A percentile compares a stretch with the other conserved stretches of the same genome.
phyloP scores from a whole-genome alignment of 1,140 invertebrate species.

The Phortica variegata region DNA sequence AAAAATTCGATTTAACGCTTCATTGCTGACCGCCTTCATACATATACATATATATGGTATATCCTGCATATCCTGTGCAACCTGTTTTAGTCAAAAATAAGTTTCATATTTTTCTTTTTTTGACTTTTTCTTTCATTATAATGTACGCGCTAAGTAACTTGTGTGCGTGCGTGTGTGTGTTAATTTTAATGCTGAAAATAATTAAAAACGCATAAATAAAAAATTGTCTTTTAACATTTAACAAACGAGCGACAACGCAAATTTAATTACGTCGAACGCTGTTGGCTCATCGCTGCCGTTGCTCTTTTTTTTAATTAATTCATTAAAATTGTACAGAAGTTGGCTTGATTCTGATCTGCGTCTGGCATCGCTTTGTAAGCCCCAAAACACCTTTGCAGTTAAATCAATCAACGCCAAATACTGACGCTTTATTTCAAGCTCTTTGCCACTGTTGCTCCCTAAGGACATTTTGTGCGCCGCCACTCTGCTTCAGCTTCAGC shows the following conservation, averaged over 20 bases:
- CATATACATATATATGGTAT: no score
- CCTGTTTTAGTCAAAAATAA: slow-evolving; percentile 36
- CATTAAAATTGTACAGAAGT: no score
- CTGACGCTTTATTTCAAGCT: slow-evolving; percentile 1
- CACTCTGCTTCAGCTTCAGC: background rate
- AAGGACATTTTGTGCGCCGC: slow-evolving; percentile 25
- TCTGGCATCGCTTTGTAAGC: no score
- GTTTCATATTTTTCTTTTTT: no score
- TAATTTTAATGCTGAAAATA: slow-evolving; percentile 46
- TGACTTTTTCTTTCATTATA: no score
- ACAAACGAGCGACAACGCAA: slow-evolving; percentile 29
- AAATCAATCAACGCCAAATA: slow-evolving; percentile 54
- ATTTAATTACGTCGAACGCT: slow-evolving; percentile 40
- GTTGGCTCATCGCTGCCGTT: background rate
- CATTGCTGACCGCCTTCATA: slow-evolving; percentile 41
- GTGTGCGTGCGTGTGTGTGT: slow-evolving; percentile 16
- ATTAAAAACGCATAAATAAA: slow-evolving; percentile 53
- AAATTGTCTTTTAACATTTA: slow-evolving; percentile 14
- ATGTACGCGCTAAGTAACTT: slow-evolving; percentile 15
- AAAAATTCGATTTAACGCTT: slow-evolving; percentile 32
- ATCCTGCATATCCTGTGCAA: slow-evolving; percentile 51
- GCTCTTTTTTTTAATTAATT: slow-evolving; percentile 37
- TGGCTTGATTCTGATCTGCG: no score
- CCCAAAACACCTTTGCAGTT: slow-evolving; percentile 24
- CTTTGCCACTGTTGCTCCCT: slow-evolving; percentile 19